phyloP scores from a whole-genome alignment of 2,113 vertebrate genomes.

The human (Homo sapiens) region DNA sequence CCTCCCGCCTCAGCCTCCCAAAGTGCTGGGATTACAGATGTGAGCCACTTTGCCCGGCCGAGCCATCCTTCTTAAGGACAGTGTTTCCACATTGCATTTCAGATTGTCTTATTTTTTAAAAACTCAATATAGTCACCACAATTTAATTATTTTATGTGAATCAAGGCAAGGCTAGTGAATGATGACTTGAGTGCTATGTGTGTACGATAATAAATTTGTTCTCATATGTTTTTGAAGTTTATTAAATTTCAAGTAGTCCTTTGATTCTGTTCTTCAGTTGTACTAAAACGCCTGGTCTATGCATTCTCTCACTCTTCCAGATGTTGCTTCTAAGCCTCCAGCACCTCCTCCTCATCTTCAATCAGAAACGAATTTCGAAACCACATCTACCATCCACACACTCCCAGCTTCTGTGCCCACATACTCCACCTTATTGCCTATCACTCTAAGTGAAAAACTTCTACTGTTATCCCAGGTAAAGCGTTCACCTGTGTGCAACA shows the following conservation, averaged over 20 bases:
- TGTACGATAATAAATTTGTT: background rate
- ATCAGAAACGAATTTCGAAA: background rate
- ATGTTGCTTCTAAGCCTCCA: background rate
- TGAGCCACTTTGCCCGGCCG: too few species aligned
- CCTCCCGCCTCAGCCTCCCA: too few species aligned
- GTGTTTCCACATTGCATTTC: background rate
- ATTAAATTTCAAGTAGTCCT: background rate
- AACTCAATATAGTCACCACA: background rate
- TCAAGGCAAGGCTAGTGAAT: background rate
- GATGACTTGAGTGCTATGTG: background rate
- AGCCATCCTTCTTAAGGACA: background rate
- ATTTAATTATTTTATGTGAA: constrained; percentile 23
- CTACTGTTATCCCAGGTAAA: background rate
- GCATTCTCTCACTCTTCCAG: background rate
- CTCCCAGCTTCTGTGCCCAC: too few species aligned
- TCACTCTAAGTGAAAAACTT: background rate
- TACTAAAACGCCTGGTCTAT: background rate
- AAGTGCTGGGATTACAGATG: too few species aligned
- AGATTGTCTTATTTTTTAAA: background rate
- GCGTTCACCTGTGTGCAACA: background rate
- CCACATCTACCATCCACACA: background rate
- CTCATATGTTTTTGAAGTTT: background rate
- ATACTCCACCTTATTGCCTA: background rate
- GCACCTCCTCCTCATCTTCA: background rate
- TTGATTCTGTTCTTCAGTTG: background rate